Percentiles rank a stretch among this genome's conserved stretches.
phyloP scores from a whole-genome alignment of 2,113 vertebrate species.

The Rhinichthys klamathensis region DNA sequence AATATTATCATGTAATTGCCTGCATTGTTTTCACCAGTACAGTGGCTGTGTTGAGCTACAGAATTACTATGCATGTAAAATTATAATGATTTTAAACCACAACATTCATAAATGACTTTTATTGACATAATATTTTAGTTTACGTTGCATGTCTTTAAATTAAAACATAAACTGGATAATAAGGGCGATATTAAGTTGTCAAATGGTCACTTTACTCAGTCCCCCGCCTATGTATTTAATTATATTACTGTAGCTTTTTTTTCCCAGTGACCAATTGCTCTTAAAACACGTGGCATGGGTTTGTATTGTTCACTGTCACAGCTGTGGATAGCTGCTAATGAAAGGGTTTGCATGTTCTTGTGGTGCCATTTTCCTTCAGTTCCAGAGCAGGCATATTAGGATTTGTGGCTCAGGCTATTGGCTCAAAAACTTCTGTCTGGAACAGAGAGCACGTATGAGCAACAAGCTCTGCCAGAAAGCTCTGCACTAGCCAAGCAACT shows the following conservation, averaged over 20 bases:
- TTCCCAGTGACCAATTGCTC: neutral
- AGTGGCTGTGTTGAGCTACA: neutral
- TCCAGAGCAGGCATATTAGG: neutral
- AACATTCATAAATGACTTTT: neutral
- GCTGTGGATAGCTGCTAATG: neutral
- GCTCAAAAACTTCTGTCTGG: neutral
- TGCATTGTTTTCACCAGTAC: neutral
- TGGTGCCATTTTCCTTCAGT: neutral
- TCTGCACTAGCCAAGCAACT: neutral
- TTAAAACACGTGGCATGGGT: neutral
- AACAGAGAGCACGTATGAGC: neutral
- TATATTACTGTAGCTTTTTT: neutral
- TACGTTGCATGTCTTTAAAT: neutral
- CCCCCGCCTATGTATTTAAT: neutral
- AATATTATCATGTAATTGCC: neutral
- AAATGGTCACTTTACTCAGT: neutral
- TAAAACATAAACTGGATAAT: neutral
- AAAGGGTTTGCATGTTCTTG: neutral
- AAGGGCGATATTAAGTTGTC: neutral
- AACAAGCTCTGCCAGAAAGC: neutral
- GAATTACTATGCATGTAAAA: neutral
- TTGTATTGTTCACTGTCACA: neutral
- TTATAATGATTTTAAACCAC: neutral
- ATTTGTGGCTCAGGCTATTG: neutral
- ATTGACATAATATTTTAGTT: neutral